Conservation (phyloP, 2,888 invertebrate species). For the Volucella inanis region DNA sequence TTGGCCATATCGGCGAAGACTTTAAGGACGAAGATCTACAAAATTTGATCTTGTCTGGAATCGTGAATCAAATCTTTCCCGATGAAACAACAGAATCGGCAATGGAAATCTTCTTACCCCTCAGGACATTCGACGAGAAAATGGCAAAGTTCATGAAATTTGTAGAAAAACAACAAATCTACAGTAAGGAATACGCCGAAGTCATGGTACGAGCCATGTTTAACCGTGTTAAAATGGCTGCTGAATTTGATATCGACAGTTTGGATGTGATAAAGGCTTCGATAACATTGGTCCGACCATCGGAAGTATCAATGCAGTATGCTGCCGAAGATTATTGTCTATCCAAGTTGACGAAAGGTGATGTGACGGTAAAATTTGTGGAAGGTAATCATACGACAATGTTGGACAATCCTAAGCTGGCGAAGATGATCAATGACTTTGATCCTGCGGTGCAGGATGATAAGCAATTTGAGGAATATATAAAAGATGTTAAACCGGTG, state of each 20-base stretch:
- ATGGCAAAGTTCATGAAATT: slow-evolving; percentile 84
- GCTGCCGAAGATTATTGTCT: slow-evolving; percentile 88
- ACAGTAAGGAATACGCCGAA: slow-evolving; percentile 83
- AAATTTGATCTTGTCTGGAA: slow-evolving; percentile 78
- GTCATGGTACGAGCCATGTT: slow-evolving; percentile 83
- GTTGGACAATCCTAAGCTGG: slow-evolving; percentile 86
- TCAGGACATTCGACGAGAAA: slow-evolving; percentile 85
- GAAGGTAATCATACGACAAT: slow-evolving; percentile 90
- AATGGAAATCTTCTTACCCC: slow-evolving; percentile 83
- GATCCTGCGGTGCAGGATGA: slow-evolving; percentile 80
- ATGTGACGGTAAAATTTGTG: slow-evolving; percentile 86
- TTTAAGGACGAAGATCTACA: slow-evolving; percentile 80
- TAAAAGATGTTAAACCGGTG: slow-evolving; percentile 77
- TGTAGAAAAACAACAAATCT: slow-evolving; percentile 81
- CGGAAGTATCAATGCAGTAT: slow-evolving; percentile 84
- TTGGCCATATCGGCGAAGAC: slow-evolving; percentile 78
- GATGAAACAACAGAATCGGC: slow-evolving; percentile 79
- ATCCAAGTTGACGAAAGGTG: slow-evolving; percentile 85
- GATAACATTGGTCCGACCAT: slow-evolving; percentile 86
- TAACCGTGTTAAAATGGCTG: slow-evolving; percentile 85
- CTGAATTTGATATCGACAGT: slow-evolving; percentile 83
- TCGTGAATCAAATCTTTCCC: slow-evolving; percentile 80
- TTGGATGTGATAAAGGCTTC: slow-evolving; percentile 84
- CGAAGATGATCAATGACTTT: slow-evolving; percentile 86
- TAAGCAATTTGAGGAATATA: slow-evolving; percentile 80